A percentile compares a stretch with the other conserved stretches of the same genome.
Evolutionary conservation across 2,797 vertebrate species (phyloP).

Genomic region (Eptatretus atami): DNA sequence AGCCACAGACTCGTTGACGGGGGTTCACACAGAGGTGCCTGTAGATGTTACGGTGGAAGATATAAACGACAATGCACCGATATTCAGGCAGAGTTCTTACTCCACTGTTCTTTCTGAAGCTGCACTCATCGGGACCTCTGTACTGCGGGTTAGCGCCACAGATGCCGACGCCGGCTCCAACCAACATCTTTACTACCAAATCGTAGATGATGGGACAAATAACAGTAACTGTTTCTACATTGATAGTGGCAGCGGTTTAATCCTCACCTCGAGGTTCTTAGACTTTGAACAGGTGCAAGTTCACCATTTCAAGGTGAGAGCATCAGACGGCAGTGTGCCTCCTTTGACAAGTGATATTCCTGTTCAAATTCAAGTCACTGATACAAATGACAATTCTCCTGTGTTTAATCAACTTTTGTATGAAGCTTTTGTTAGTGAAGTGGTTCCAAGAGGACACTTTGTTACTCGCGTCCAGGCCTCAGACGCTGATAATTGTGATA

Average conservation of each 20-base stretch:
- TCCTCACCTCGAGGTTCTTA: constrained; percentile 31
- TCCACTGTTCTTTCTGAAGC: constrained; percentile 49
- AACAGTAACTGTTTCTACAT: constrained; percentile 39
- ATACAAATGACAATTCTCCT: constrained; percentile 75
- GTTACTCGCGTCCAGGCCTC: constrained; percentile 54
- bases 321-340: constrained; percentile 50
- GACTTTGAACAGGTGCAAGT: constrained; percentile 40
- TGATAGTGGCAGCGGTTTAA: constrained; percentile 38
- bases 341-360: constrained; percentile 34
- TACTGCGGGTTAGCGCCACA: constrained; percentile 37
- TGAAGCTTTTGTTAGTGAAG: constrained; percentile 39
- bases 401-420: constrained; percentile 39
- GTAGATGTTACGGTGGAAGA: constrained; percentile 74
- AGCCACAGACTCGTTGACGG: constrained; percentile 66
- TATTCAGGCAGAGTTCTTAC: constrained; percentile 33
- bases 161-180: constrained; percentile 55
- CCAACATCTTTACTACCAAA: constrained; percentile 40
- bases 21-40: constrained; percentile 55
- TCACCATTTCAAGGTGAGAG: constrained; percentile 33
- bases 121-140: constrained; percentile 34
- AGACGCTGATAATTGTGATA: constrained; percentile 47
- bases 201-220: constrained; percentile 32
- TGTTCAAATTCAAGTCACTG: constrained; percentile 34
- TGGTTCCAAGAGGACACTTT: constrained; percentile 49
- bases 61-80: constrained; percentile 58